Conservation (phyloP, 2,113 vertebrate species). For the Neolamprologus kungweensis region DNA sequence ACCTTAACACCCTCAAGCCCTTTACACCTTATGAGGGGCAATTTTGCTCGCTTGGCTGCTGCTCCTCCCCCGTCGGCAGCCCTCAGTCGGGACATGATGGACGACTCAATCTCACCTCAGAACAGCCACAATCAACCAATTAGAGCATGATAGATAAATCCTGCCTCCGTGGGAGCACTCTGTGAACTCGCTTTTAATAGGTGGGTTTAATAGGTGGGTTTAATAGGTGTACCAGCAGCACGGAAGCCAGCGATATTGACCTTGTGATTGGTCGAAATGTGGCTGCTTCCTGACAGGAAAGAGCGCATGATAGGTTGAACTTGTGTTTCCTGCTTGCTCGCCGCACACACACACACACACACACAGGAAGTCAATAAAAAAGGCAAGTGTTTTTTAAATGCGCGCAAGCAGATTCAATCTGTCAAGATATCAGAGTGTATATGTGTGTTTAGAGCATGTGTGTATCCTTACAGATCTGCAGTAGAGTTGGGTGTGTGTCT, state of each 20-base stretch:
- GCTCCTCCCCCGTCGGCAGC: constrained; percentile 39
- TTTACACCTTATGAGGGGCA: constrained; percentile 49
- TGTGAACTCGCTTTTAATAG: constrained; percentile 49
- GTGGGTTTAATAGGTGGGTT: constrained; percentile 39
- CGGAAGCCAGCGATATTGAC: constrained; percentile 8
- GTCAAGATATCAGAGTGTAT: neutral
- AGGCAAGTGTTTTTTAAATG: neutral
- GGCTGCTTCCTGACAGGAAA: constrained; percentile 23
- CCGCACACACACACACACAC: accelerated
- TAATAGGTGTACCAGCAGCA: constrained; percentile 26
- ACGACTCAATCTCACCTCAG: constrained; percentile 67
- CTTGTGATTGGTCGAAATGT: constrained; percentile 55
- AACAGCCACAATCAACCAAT: constrained; percentile 68
- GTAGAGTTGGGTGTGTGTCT: neutral
- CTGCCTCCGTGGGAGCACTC: constrained; percentile 19
- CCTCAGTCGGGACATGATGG: constrained; percentile 58
- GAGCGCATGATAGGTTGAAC: neutral
- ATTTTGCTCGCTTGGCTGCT: constrained; percentile 55
- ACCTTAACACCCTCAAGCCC: constrained; percentile 17
- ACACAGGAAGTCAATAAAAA: neutral
- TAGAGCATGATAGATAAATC: constrained; percentile 69
- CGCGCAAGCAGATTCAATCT: neutral
- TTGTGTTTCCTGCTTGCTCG: neutral
- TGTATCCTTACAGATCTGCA: constrained; percentile 13
- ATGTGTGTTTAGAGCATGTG: neutral